Evolutionary conservation across 2,113 vertebrate species (phyloP), one percentile per base, ranked within the genome.

Genomic region (Pantherophis guttatus): DNA sequence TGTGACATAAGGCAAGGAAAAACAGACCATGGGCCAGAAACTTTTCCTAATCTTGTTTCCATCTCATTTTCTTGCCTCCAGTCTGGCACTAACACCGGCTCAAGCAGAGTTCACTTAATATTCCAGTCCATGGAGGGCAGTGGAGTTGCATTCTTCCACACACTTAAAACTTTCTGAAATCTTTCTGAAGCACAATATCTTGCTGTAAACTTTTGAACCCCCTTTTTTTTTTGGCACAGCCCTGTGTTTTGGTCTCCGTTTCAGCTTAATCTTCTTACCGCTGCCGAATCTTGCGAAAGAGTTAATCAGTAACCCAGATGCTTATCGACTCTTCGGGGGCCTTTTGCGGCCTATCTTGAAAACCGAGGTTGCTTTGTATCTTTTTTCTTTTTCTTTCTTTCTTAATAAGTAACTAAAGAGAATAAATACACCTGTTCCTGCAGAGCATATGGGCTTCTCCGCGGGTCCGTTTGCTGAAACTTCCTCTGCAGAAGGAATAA

Each of bases 251-350:
- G 93, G 91, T 95, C 87, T 96, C 95, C 90, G 62, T 90, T 93
- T 86, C 52, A 91, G 92, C 86, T 86, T 92, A 95, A 55, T 65
- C 75, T 62, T 93, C 48, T 87, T 21, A n/a, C 1, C 24, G 54
- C 94, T 95, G 93, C 94, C 96, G 94, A 95, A 96, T 85, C 85
- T 90, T 91, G 48, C 26, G 15, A 33, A 55, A 57, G 1, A 95
- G 94, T 97, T 97, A 97, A 97, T 96, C 92, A 95, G 93, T 97
- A 97, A 96, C 97, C 92, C 91, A 52, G 94, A 95, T 95, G 57
- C 95, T 96, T 96, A 95, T 96, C 96, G 92, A 5, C 53, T 93
- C 52, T 26, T 91, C 94, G 12, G 95, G 95, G 91, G 94, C 95
- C 93, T 92, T 94, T 96, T 95, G 94, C 95, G 93, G 89, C 59